A percentile compares a stretch with the other conserved stretches of the same genome.
Conservation (phyloP, 2,113 vertebrate species). For the Hyperopisus bebe region DNA sequence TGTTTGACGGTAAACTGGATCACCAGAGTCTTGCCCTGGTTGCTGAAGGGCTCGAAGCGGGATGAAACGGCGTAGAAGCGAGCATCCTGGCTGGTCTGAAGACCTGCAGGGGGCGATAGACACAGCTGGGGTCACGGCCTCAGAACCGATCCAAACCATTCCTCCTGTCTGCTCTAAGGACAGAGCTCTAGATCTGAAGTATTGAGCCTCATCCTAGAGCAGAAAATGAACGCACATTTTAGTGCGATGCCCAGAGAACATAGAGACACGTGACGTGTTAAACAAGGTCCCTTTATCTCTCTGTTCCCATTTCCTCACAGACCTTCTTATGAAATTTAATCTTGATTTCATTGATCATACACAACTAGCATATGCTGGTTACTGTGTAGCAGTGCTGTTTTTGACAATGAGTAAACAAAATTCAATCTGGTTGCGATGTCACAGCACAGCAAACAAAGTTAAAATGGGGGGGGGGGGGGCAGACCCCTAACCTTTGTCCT, state of each 20-base stretch:
- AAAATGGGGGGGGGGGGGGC: neutral
- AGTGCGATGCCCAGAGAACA: neutral
- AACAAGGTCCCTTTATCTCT: neutral
- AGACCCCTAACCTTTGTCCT: slow-evolving; percentile 77
- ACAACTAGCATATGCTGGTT: neutral
- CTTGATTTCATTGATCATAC: neutral
- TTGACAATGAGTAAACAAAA: neutral
- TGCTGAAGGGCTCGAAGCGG: slow-evolving; percentile 73
- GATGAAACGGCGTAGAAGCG: slow-evolving; percentile 75
- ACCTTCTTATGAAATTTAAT: neutral
- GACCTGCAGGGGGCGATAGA: slow-evolving; percentile 52
- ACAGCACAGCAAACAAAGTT: neutral
- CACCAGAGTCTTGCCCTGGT: slow-evolving; percentile 69
- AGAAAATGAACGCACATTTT: neutral
- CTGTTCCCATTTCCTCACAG: neutral
- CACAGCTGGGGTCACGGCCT: neutral
- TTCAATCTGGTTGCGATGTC: neutral
- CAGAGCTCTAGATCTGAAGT: neutral
- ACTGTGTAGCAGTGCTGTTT: neutral
- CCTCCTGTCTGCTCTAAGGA: neutral
- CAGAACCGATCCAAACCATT: neutral
- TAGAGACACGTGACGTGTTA: neutral
- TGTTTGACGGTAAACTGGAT: slow-evolving; percentile 82
- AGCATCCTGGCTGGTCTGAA: slow-evolving; percentile 77
- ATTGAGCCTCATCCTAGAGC: neutral